Conservation (phyloP, 2,888 invertebrate genomes). For the Galeopsomyia nigrocyanea region DNA sequence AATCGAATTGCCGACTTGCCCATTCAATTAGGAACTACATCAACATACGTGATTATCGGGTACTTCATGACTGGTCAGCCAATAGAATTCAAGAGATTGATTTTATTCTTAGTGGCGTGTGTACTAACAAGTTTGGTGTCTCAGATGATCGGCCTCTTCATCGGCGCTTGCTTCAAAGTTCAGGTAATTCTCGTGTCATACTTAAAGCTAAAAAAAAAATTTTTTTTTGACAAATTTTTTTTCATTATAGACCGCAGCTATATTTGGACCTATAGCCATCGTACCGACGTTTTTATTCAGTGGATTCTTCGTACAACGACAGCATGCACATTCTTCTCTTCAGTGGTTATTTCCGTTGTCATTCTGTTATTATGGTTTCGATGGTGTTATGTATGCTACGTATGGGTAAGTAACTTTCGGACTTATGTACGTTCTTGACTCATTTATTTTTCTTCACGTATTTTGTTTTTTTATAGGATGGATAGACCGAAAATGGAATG, state of each 20-base stretch:
- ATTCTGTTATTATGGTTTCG: conserved; percentile 90
- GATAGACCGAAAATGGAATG: conserved; percentile 82
- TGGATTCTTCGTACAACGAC: conserved; percentile 90
- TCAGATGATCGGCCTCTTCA: conserved; percentile 87
- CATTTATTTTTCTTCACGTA: no score
- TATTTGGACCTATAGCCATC: conserved; percentile 89
- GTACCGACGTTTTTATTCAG: conserved; percentile 92
- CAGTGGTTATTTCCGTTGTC: conserved; percentile 91
- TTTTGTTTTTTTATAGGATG: conserved; percentile 76
- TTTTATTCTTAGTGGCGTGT: conserved; percentile 79
- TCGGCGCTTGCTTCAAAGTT: conserved; percentile 85
- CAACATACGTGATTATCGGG: conserved; percentile 82
- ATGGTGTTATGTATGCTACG: conserved; percentile 84
- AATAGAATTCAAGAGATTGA: conserved; percentile 79
- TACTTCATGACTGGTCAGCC: conserved; percentile 92
- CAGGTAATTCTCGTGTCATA: conserved; percentile 72
- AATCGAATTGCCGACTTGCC: conserved; percentile 86
- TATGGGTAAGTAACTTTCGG: conserved; percentile 75
- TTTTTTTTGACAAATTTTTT: no score
- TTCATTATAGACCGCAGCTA: conserved; percentile 81
- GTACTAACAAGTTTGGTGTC: conserved; percentile 86
- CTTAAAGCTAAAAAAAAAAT: no score
- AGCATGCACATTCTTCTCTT: conserved; percentile 82
- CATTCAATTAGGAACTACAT: conserved; percentile 78
- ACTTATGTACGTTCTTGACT: no score